These are phyloP conservation scores for Axinella damicornis DNA, from an alignment of 37 sponge, comb jelly and placozoan genomes.

Conservation along the genomic window DNA sequence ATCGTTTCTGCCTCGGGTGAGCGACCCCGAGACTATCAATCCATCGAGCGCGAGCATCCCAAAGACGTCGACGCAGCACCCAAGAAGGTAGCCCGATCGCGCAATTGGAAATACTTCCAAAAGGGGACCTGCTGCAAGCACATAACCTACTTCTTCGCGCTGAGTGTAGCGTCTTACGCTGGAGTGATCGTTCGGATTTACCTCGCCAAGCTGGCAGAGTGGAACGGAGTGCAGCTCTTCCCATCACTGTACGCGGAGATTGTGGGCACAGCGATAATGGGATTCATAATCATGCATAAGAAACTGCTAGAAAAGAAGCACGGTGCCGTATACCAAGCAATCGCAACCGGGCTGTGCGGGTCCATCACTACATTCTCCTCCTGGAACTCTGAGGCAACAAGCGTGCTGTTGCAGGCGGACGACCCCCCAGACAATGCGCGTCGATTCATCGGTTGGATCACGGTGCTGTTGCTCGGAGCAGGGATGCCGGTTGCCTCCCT, in stretches of 20 bases:
- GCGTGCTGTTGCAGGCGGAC: constrained; percentile 29
- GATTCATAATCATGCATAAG: constrained; percentile 38
- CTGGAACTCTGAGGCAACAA: constrained; percentile 64
- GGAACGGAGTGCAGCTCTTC: constrained; percentile 53
- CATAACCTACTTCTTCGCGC: constrained; percentile 24
- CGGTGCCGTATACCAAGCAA: constrained; percentile 32
- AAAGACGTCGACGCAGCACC: too few species aligned
- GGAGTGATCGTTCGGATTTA: constrained; percentile 54
- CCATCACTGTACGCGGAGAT: constrained; percentile 63
- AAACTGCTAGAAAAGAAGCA: constrained; percentile 22
- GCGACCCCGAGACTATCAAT: constrained; percentile 9
- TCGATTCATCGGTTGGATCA: constrained; percentile 42
- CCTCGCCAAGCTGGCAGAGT: constrained; percentile 17
- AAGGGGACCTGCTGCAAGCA: constrained; percentile 31
- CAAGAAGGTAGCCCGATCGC: too few species aligned
- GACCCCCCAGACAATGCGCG: constrained; percentile 19
- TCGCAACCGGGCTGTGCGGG: constrained; percentile 74
- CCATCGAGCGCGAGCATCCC: constrained; percentile 4
- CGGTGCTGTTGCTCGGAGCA: constrained; percentile 51
- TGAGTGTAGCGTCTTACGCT: constrained; percentile 37
- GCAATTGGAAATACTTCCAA: constrained; percentile 15
- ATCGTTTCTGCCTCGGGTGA: neutral
- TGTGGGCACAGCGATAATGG: constrained; percentile 67
- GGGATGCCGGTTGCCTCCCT: constrained; percentile 58
- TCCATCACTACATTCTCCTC: constrained; percentile 78